These are phyloP conservation scores for Troilus luridus DNA, from an alignment of 2,888 invertebrate species.

Conservation along the genomic window DNA sequence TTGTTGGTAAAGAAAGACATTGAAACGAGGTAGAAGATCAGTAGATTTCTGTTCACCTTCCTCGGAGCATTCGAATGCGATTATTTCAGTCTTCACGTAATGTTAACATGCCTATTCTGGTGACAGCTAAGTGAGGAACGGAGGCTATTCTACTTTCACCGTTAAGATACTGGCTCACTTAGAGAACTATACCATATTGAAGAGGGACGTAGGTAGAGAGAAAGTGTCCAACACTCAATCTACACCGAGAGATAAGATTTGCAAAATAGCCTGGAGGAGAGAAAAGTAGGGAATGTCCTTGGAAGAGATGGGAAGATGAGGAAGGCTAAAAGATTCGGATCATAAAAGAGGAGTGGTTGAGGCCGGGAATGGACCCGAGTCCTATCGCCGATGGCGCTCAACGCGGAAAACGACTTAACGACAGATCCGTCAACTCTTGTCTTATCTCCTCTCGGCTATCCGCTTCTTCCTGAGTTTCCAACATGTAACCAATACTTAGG, in stretches of 20 bases:
- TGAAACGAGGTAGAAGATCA: no score
- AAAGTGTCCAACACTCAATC: constrained; percentile 41
- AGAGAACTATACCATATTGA: constrained; percentile 28
- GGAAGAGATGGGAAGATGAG: background rate
- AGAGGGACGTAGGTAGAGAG: constrained; percentile 15
- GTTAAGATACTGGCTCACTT: constrained; percentile 15
- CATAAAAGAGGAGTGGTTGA: constrained; percentile 43
- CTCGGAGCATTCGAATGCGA: background rate
- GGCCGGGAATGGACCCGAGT: background rate
- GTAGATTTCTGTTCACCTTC: background rate
- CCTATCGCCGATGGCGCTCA: background rate
- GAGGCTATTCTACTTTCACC: constrained; percentile 25
- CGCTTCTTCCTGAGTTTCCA: background rate
- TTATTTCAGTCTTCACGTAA: background rate
- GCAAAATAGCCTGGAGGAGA: constrained; percentile 24
- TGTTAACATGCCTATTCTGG: background rate
- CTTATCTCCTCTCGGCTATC: background rate
- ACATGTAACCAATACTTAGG: background rate
- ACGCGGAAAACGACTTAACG: constrained; percentile 46
- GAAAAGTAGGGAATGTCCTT: constrained; percentile 35
- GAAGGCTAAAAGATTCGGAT: constrained; percentile 17
- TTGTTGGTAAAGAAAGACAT: background rate
- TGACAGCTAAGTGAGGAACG: background rate
- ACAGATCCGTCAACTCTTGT: constrained; percentile 12
- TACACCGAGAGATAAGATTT: constrained; percentile 33